Evolutionary conservation across 2,113 vertebrate species (phyloP).

Genomic region (Carassius carassius): DNA sequence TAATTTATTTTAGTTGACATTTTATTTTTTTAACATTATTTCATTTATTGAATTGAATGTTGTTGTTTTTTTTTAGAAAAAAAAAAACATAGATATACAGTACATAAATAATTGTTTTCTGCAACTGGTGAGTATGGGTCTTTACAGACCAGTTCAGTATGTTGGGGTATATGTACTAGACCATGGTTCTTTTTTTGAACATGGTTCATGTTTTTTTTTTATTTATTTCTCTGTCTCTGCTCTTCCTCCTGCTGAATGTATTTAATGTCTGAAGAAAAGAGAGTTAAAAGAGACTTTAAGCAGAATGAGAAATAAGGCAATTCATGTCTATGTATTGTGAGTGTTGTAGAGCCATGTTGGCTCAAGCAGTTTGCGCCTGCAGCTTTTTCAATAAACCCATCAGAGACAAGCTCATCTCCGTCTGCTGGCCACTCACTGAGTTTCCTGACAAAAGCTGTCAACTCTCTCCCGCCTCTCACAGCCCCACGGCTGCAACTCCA

Average conservation of each 20-base stretch:
- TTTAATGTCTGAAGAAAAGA: neutral
- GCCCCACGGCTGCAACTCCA: constrained; percentile 10
- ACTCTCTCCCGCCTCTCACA: constrained; percentile 43
- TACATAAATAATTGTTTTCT: neutral
- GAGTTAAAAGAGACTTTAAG: neutral
- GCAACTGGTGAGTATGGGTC: neutral
- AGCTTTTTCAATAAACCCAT: constrained; percentile 63
- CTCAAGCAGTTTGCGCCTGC: constrained; percentile 52
- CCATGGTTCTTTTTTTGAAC: neutral
- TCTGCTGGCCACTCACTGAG: constrained; percentile 60
- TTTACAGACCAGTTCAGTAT: neutral
- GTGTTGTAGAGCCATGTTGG: constrained; percentile 36
- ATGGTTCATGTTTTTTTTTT: no score
- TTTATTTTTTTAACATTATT: neutral
- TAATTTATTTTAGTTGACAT: neutral
- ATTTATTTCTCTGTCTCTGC: neutral
- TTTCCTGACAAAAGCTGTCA: constrained; percentile 66
- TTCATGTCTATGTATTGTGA: neutral
- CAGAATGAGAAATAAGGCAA: neutral
- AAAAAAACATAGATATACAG: neutral
- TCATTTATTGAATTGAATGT: neutral
- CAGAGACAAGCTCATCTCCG: constrained; percentile 60
- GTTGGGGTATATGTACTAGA: neutral
- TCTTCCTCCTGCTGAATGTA: constrained; percentile 9
- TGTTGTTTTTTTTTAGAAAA: neutral